phyloP scores from a whole-genome alignment of 2,888 invertebrate genomes.

The Netelia melanura region DNA sequence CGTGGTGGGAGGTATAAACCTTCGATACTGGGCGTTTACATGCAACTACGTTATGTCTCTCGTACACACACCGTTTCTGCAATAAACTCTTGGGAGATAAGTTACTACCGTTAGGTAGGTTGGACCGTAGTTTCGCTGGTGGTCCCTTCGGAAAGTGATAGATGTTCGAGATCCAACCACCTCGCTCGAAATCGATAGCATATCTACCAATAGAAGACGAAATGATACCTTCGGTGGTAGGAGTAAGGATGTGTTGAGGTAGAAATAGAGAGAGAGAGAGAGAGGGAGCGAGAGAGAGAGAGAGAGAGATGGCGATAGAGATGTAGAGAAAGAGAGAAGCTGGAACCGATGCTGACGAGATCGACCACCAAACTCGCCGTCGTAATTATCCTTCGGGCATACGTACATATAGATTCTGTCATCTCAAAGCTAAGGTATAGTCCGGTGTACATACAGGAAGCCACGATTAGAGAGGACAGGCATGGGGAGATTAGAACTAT shows the following conservation, averaged over 20 bases:
- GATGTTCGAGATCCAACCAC: not conserved
- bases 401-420: not conserved
- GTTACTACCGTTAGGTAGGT: conserved; percentile 33
- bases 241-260: too few species aligned
- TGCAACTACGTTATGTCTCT: conserved; percentile 30
- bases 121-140: conserved; percentile 13
- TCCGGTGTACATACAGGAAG: not conserved
- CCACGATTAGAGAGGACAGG: not conserved
- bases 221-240: not conserved
- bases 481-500: not conserved
- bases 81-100: conserved; percentile 50
- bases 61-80: conserved; percentile 22
- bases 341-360: conserved; percentile 34
- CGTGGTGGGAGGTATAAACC: conserved; percentile 48
- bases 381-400: conserved; percentile 39
- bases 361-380: conserved; percentile 35
- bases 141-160: conserved; percentile 31
- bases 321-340: not conserved
- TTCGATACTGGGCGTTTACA: conserved; percentile 55
- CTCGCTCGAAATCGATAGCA: conserved; percentile 23
- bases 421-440: not conserved
- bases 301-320: too few species aligned
- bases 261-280: not conserved
- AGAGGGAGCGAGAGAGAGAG: not conserved
- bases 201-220: conserved; percentile 7